Evolutionary conservation across 2,113 vertebrate genomes (phyloP), one percentile per base, ranked within the genome.

Genomic region (Cardinalis cardinalis): DNA sequence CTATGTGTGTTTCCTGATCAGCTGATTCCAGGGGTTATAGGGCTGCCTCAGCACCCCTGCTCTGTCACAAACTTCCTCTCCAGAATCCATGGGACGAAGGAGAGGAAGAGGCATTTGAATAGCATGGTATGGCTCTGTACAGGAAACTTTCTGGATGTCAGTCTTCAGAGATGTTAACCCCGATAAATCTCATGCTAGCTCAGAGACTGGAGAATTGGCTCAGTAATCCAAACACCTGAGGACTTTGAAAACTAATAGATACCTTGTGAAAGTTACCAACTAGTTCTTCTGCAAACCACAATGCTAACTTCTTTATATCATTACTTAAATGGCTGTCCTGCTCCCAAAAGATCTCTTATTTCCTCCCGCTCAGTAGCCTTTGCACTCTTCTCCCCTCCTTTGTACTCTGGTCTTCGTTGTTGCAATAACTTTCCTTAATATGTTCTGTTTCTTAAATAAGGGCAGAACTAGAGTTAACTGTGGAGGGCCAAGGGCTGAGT

Each of bases 131-230:
- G 68, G 18, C 78, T 46, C 46, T 5, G 1, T 68, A 17, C 1
- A 3, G 80, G 73, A 71, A 84, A 20, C 55, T 75, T 84, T 56
- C 38, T 72, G 55, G 41, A 49, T 61, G 24, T 48, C 3, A 2
- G 29, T 79, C 43, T 83, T 81, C 29, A 31, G 80, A 26, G 26
- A 8, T 41, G 58, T 38, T 0, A 0, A 16, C 36, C 49, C 14
- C 0, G 0, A 36, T 3, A 1, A 5, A 11, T 59, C 71, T 83
- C 4, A 3, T 56, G 64, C 51, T 53, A 61, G 46, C 46, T 83
- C 44, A 14, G 76, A 77, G 75, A 15, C 49, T 55, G n/a, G 48
- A 1, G 41, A 59, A 49, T 68, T 2, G 10, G 16, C 61, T 84
- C 0, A 0, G 21, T 65, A 36, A 75, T 70, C 59, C 55, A 23